Evolutionary conservation across 2,888 invertebrate species (phyloP), one percentile per base, ranked within the genome.

Genomic region (Polydrusus pterygomalis): DNA sequence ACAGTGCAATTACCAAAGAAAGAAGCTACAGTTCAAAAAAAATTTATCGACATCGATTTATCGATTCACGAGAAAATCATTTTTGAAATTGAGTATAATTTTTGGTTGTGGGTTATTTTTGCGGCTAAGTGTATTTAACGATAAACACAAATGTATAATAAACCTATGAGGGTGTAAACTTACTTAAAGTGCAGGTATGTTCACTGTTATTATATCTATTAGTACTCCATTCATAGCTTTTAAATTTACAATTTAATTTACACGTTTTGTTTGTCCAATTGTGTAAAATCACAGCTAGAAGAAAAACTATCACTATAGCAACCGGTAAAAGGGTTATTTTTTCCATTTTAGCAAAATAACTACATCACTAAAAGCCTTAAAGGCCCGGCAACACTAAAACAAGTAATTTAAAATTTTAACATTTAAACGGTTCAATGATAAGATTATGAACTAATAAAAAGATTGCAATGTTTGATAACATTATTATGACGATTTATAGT

Each of bases 371-470:
- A 56, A 34, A 56, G 8, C 11, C 11, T 10, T 18, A 51, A 11
- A 20, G 9, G 5, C 25, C 25, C 1, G 5, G 5, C 25, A 25
- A 25, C 8, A 17, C 20, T 34, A 11, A 56, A 56, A 56, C 6
- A n/a, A 1, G 20, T 1, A 11, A 18, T 18, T 20, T 18, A 51
- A 20, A 34, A 56, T 15, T 34, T 1, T 34, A 56, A 56, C 34
- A n/a, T 25, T 54, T 47, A 30, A 20, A 11, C 34, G 25, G 68
- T 56, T 51, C 0, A 67, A 67, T 20, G 70, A 70, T 70, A 70
- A 70, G 54, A 68, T 68, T 3, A 54, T n/a, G n/a, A 20, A 34
- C 54, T 38, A 54, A 34, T 34, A 15, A 15, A 13, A 17, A 6
- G 49, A 25, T 25, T 65, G 25, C 15, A 20, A 54, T 68, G 34